Base-by-base conservation (phyloP, 2,888 invertebrate species). In the Leucophenga maculata region DNA sequence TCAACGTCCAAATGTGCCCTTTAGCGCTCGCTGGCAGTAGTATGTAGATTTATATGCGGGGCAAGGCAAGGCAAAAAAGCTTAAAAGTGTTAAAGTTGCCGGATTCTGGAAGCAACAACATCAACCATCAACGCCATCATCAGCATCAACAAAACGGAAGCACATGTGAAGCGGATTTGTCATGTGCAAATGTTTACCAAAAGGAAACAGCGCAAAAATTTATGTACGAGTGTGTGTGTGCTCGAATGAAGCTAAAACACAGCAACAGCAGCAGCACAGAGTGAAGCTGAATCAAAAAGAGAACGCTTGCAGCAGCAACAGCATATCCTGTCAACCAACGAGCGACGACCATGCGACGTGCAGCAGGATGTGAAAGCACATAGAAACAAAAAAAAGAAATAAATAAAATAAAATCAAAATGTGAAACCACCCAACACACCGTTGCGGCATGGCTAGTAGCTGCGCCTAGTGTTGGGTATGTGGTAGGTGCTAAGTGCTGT, bases 391-490 rank as follows among this genome's bases (percentile, higher is more conserved):
- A 78, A 72, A 69, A 71, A 68, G n/a, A n/a, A n/a, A n/a, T n/a
- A n/a, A n/a, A n/a, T n/a, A n/a, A 72, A 72, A 68, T 67, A 72
- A 68, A 76, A 62, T 73, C 69, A 69, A 78, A 72, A 71, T 68
- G 39, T 39, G 8, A 39, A 39, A 1, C 39, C 1, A 39, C 6
- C 26, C 26, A 39, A 9, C 39, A 8, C 39, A 39, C 9, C 39
- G 11, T 11, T 39, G 75, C 70, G 14, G 69, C 69, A 71, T 68
- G 70, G 55, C 66, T 48, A 68, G 44, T 48, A 57, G 39, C 1
- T 39, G 39, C 1, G 3, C 11, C 39, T 39, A 39, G 39, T 39
- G n/a, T n/a, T n/a, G n/a, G 8, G 39, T 39, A 39, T 39, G 9
- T 39, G 39, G 1, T 39, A 9, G 39, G 9, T 26, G 26, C 3